Evolutionary conservation across 2,797 vertebrate species (phyloP).

Genomic region (Cheirogaleus major): DNA sequence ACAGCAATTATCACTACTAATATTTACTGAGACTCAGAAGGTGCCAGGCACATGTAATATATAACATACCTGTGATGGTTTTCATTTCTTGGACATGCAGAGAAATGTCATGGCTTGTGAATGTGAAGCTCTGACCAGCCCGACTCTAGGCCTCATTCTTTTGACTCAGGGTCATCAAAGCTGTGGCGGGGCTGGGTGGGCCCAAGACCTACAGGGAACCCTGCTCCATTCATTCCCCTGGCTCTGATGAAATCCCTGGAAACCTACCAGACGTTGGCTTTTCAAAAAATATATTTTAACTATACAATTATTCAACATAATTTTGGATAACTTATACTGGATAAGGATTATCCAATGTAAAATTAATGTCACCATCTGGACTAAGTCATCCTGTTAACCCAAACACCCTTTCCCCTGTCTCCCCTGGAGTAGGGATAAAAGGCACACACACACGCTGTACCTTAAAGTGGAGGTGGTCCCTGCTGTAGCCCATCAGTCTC

Average conservation of each 20-base stretch:
- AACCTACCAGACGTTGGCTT: not conserved
- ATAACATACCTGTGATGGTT: not conserved
- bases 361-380: slow-evolving; percentile 20
- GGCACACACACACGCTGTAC: not conserved
- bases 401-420: not conserved
- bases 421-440: not conserved
- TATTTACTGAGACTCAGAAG: slow-evolving; percentile 33
- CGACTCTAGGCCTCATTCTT: not conserved
- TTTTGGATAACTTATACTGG: not conserved
- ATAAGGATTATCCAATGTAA: not conserved
- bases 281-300: slow-evolving; percentile 43
- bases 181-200: not conserved
- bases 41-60: not conserved
- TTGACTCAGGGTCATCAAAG: not conserved
- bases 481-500: not conserved
- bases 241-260: not conserved
- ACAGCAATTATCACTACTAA: not conserved
- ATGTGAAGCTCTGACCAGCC: not conserved
- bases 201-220: not conserved
- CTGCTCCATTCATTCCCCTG: not conserved
- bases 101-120: not conserved
- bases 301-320: not conserved
- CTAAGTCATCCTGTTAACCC: not conserved
- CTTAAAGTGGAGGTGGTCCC: not conserved
- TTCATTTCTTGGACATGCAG: not conserved